Base-by-base conservation (phyloP, 2,888 invertebrate species). In the Philereme transversata region DNA sequence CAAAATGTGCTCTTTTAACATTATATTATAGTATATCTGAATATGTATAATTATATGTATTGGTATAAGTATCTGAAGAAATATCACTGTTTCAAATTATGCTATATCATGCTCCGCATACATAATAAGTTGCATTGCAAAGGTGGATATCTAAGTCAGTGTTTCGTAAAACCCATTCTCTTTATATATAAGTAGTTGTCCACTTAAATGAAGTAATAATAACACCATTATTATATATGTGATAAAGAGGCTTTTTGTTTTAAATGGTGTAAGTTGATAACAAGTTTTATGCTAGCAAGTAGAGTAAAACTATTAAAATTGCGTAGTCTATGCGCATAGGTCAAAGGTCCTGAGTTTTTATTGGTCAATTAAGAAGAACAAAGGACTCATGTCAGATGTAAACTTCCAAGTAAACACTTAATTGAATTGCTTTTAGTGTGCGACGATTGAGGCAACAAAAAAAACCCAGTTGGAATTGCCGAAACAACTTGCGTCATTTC, bases 401-500 rank as follows among this genome's bases (percentile, higher is more conserved):
- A 22, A 22, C 22, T 22, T 40, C 4, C 7, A 40, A 40, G 40
- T 40, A 40, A 38, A 33, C 47, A 44, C 54, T n/a, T 49, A 55
- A 60, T 65, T 57, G 48, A 57, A 59, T 54, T 47, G 40, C 40
- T 40, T 7, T 22, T 22, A 22, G 22, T 22, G 36, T 40, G 10
- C 73, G 76, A 71, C 70, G 73, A 77, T 77, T 81, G 85, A 72
- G 76, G 80, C 84, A 82, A 84, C 74, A 76, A 82, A 84, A 86
- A 45, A 81, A 86, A 86, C 74, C 73, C 77, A 74, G 74, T 36
- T 71, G 57, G 68, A 70, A 78, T 87, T 90, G 90, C 85, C 86
- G 83, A 90, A 91, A 90, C 81, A 52, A 74, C 87, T 90, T 90
- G 89, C 90, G 89, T 90, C 90, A 91, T 66, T 74, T 70, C 67